Base-by-base conservation (phyloP, 2,113 vertebrate genomes). In the Hyla sarda region DNA sequence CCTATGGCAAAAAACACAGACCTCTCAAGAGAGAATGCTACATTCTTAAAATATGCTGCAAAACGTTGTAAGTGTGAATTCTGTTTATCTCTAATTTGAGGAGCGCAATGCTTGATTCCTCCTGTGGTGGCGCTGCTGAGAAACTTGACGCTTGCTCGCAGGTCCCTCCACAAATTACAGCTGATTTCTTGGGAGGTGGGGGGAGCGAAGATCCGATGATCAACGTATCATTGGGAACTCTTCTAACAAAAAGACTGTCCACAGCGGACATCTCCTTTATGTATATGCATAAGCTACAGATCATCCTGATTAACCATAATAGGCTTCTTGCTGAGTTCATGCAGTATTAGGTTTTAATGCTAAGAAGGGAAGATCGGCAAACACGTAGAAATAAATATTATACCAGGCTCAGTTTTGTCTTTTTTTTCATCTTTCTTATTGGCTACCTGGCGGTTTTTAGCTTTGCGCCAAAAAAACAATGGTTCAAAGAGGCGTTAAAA, bases 261-360 rank as follows among this genome's bases (percentile, higher is more conserved):
- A 41, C 32, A 21, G 34, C 34, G 10, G 67, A 21, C 67, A 23
- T 16, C 25, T 12, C 32, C 16, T 37, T 34, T 69, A 69, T 71
- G 34, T 23, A 41, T 71, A 41, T 71, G 67, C 19, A 23, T 41
- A 71, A 71, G 17, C 67, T 71, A 21, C 67, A 71, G 67, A 71
- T 71, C 67, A 71, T 71, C 67, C 67, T 41, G 67, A 71, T 71
- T 41, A 71, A 37, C 17, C 32, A 41, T 41, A 71, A 37, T 71
- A 71, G 67, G 67, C 67, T 71, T 71, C 67, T 41, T 41, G 67
- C 67, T 71, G 67, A 37, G 67, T 71, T 23, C 67, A 71, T 41
- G 34, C 67, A 71, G 67, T 23, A 71, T 71, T 69, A 69, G 65
- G 32, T 69, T 71, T 71, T 41, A 71, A 71, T 41, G 67, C 34